A percentile compares a stretch with the other conserved stretches of the same genome.
These are phyloP conservation scores for Cladopsammia gracilis DNA, from an alignment of 64 coral and sea anemone species.

Conservation along the genomic window DNA sequence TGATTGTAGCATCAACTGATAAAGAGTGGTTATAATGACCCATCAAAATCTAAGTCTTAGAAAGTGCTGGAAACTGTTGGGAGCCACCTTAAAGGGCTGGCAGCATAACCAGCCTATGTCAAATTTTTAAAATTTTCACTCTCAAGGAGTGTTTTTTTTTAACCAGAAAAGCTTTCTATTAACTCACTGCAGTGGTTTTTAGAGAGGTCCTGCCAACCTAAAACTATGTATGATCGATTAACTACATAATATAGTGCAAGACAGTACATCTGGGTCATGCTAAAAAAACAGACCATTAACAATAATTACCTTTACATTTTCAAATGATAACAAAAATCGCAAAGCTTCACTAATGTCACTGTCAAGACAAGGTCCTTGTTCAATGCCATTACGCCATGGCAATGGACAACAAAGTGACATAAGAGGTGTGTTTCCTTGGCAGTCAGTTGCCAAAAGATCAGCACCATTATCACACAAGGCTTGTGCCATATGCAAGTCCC, in stretches of 20 bases:
- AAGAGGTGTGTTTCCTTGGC: slow-evolving; percentile 87
- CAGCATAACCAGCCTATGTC: too few species aligned
- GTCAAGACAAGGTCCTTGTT: slow-evolving; percentile 73
- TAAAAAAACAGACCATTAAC: background rate
- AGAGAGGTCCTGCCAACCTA: background rate
- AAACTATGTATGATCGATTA: background rate
- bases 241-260: too few species aligned
- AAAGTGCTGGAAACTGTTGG: too few species aligned
- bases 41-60: too few species aligned
- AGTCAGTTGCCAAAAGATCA: slow-evolving; percentile 83
- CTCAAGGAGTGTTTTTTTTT: too few species aligned
- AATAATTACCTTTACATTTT: slow-evolving; percentile 72
- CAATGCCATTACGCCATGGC: slow-evolving; percentile 79
- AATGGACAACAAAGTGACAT: slow-evolving; percentile 88
- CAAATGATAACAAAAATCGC: slow-evolving; percentile 78
- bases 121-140: too few species aligned
- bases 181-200: too few species aligned
- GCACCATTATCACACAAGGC: slow-evolving; percentile 87
- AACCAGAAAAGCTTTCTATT: background rate
- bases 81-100: too few species aligned
- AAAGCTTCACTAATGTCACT: slow-evolving; percentile 72
- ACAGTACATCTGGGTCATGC: background rate
- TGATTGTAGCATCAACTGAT: too few species aligned
- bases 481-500: slow-evolving; percentile 81
- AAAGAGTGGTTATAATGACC: too few species aligned